These are phyloP conservation scores for Sterna hirundo DNA, from an alignment of 2,113 vertebrate species.

Conservation along the genomic window DNA sequence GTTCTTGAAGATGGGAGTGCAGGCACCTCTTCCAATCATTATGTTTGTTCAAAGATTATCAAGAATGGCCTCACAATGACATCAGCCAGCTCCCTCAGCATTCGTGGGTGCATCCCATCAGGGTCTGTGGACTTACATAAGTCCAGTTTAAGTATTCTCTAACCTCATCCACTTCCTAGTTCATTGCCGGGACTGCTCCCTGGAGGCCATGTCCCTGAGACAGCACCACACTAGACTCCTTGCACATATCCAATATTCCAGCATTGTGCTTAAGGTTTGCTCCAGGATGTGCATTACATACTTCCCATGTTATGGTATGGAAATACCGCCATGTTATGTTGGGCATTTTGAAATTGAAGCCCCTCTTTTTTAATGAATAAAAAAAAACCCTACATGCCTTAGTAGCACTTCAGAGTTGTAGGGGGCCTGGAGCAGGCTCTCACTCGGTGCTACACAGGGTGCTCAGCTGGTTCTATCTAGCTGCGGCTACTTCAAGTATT, in stretches of 20 bases:
- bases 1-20: neutral
- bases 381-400: neutral
- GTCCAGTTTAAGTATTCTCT: neutral
- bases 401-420: neutral
- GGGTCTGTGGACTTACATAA: neutral
- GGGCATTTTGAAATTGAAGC: neutral
- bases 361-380: neutral
- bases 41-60: neutral
- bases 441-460: neutral
- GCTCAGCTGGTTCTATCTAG: neutral
- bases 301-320: neutral
- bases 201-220: neutral
- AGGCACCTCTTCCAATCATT: neutral
- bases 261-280: neutral
- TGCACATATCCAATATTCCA: neutral
- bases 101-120: neutral
- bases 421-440: neutral
- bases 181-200: neutral
- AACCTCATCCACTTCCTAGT: neutral
- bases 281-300: neutral
- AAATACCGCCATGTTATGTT: neutral
- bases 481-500: neutral
- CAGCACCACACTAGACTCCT: neutral
- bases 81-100: neutral
- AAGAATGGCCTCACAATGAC: neutral